Conservation (phyloP, 2,797 vertebrate species). For the Tiaroga cobitis region DNA sequence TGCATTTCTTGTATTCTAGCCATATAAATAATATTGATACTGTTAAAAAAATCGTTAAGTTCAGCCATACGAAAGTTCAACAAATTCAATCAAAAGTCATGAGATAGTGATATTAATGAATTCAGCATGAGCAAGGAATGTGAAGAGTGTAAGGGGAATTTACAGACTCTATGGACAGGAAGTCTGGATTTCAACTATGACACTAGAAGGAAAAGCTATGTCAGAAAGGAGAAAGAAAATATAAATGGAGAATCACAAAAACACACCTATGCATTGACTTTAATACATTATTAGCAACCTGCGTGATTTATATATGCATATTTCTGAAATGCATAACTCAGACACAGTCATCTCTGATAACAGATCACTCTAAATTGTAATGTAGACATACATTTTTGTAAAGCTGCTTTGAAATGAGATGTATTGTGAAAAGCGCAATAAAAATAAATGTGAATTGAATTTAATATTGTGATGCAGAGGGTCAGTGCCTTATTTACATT, state of each 20-base stretch:
- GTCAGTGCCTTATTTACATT: not conserved
- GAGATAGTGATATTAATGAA: constrained; percentile 8
- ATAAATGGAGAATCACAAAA: not conserved
- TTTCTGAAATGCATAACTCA: no score
- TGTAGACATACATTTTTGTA: no score
- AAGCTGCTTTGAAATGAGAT: no score
- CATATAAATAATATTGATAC: not conserved
- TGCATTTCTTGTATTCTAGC: not conserved
- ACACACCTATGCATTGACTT: not conserved
- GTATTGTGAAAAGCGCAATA: no score
- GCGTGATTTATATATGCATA: no score
- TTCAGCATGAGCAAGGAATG: not conserved
- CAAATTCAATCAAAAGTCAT: not conserved
- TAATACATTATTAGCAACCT: no score
- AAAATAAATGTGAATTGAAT: no score
- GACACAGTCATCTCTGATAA: no score
- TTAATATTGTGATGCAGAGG: not conserved
- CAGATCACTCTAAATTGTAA: no score
- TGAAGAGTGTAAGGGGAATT: not conserved
- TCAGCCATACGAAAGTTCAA: not conserved
- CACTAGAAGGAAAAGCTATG: not conserved
- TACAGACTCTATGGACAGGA: not conserved
- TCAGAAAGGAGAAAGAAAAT: not conserved
- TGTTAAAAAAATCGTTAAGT: not conserved
- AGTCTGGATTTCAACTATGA: not conserved